These are phyloP conservation scores for Syncerus caffer DNA, from an alignment of 2,797 vertebrate species.

Conservation along the genomic window DNA sequence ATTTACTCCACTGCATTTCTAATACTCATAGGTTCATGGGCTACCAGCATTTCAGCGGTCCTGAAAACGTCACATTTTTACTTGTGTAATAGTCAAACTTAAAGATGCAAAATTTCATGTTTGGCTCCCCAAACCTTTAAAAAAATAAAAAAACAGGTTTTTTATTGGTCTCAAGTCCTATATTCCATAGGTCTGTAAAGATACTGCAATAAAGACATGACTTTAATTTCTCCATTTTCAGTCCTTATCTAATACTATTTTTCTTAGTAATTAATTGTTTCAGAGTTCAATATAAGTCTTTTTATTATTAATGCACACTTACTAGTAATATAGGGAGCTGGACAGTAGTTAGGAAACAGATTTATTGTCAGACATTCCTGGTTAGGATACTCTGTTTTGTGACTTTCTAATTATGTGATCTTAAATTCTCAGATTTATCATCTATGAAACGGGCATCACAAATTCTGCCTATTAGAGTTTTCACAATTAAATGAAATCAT, in stretches of 20 bases:
- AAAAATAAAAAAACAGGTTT: background rate
- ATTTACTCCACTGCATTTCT: background rate
- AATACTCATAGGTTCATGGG: background rate
- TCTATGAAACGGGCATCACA: background rate
- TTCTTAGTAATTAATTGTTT: background rate
- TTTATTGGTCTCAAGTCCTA: background rate
- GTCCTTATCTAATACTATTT: background rate
- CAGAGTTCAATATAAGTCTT: background rate
- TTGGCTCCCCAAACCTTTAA: background rate
- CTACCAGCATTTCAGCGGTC: background rate
- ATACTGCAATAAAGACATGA: background rate
- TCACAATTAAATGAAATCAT: background rate
- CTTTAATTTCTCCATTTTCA: conserved; percentile 13
- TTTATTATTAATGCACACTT: background rate
- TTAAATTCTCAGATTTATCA: background rate
- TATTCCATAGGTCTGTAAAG: background rate
- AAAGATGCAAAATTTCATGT: background rate
- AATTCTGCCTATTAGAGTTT: background rate
- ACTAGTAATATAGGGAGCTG: background rate
- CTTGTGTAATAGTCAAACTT: background rate
- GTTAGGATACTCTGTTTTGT: background rate
- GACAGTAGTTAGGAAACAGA: background rate
- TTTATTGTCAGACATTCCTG: background rate
- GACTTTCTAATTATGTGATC: background rate
- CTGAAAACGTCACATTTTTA: background rate